Percentiles rank a stretch among this genome's conserved stretches.
Conservation (phyloP, 2,113 vertebrate species). For the Chitala chitala region DNA sequence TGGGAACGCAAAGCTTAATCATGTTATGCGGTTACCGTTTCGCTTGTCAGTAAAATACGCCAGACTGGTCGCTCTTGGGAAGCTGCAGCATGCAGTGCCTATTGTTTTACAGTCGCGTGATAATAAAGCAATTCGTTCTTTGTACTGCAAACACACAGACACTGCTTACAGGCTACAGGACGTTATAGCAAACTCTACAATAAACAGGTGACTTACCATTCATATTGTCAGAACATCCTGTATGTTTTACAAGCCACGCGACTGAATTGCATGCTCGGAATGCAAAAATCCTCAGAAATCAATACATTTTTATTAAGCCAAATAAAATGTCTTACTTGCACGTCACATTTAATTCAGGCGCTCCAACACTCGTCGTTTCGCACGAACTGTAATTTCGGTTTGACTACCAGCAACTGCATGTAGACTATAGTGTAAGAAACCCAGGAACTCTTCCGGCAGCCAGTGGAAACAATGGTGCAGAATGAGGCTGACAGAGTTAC, state of each 20-base stretch:
- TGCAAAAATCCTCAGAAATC: neutral
- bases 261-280: neutral
- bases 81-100: neutral
- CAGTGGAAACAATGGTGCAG: constrained; percentile 30
- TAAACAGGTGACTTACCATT: constrained; percentile 22
- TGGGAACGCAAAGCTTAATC: neutral
- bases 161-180: neutral
- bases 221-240: constrained; percentile 20
- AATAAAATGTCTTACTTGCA: neutral
- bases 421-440: neutral
- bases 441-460: constrained; percentile 21
- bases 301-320: neutral
- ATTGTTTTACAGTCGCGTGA: constrained; percentile 4
- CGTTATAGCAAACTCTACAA: neutral
- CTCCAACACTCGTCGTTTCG: neutral
- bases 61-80: neutral
- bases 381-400: neutral
- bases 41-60: constrained; percentile 1
- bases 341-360: neutral
- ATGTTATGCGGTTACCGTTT: neutral
- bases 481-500: constrained; percentile 10
- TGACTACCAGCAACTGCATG: constrained; percentile 13
- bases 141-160: neutral
- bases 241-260: neutral
- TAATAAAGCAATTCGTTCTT: neutral